phyloP scores from a whole-genome alignment of 1,140 invertebrate species.

The Stegodyphus dumicola region DNA sequence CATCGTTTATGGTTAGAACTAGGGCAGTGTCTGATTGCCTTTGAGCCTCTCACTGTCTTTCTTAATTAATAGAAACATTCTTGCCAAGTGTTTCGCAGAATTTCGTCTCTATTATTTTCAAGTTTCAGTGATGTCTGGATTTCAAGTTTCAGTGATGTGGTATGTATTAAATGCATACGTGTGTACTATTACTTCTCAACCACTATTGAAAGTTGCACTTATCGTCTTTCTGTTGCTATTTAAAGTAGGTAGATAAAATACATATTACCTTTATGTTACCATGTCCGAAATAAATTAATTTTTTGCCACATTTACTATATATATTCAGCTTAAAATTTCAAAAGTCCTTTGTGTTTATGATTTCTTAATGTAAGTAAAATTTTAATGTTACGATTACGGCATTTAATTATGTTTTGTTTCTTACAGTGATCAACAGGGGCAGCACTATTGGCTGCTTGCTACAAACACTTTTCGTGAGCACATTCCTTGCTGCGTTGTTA shows the following conservation, averaged over 20 bases:
- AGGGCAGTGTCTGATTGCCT: no score
- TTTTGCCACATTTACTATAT: neutral
- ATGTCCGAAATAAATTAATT: neutral
- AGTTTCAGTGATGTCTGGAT: no score
- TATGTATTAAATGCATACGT: no score
- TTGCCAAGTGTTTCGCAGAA: no score
- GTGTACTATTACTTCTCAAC: no score
- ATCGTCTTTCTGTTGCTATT: neutral
- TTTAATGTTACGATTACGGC: neutral
- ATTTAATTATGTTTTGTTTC: neutral
- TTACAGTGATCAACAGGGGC: slow-evolving; percentile 55
- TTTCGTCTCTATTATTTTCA: no score
- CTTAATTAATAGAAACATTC: no score
- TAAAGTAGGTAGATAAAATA: neutral
- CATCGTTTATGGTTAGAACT: no score
- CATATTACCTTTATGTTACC: neutral
- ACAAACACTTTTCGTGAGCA: slow-evolving; percentile 43
- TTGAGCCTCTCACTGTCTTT: no score
- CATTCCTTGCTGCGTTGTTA: slow-evolving; percentile 45
- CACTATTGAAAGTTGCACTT: no score
- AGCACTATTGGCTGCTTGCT: slow-evolving; percentile 44
- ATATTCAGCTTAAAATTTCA: neutral
- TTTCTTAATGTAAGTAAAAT: neutral
- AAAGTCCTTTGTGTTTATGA: neutral
- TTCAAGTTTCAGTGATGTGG: no score